Evolutionary conservation across 2,797 vertebrate genomes (phyloP), one percentile per base, ranked within the genome.

Genomic region (Squalus acanthias): DNA sequence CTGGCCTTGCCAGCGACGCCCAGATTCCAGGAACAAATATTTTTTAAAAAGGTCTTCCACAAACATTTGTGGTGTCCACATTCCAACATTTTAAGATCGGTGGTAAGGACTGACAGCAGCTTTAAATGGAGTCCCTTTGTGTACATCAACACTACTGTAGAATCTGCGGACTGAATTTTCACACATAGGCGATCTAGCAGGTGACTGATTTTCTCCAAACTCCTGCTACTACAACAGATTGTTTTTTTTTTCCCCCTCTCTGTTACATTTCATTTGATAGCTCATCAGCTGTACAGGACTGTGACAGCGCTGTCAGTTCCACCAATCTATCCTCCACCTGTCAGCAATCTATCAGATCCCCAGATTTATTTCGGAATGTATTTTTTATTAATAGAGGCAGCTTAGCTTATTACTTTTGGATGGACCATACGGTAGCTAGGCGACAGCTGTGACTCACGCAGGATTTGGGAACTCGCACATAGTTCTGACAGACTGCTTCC

Each of bases 261-360:
- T 57, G 94, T 60, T 95, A 57, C 94, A 76, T 98, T 98, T 98
- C 98, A 98, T 98, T 98, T 98, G 97, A 97, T 98, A 98, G 98
- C 98, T 97, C 97, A 98, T 98, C 98, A 98, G 97, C 97, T 82
- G 96, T 97, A 97, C 97, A 96, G 96, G 97, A 97, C 97, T 98
- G 98, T 98, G 97, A 97, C 96, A 96, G 96, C 96, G 97, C 97
- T 97, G 97, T 98, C 97, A 97, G 97, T 97, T 96, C 96, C 96
- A 96, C 97, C 97, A 97, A 98, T 98, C 98, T 98, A 98, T 98
- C 98, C 94, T 98, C 96, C 95, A 93, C 96, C 97, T 97, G 98
- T 98, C 98, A 98, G 96, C 96, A 96, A 96, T 97, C 97, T 97
- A 98, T 98, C 98, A 98, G 97, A 97, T 97, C 97, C 97, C 63